Conservation (phyloP, 2,113 vertebrate species). For the Phrynocephalus versicolor region DNA sequence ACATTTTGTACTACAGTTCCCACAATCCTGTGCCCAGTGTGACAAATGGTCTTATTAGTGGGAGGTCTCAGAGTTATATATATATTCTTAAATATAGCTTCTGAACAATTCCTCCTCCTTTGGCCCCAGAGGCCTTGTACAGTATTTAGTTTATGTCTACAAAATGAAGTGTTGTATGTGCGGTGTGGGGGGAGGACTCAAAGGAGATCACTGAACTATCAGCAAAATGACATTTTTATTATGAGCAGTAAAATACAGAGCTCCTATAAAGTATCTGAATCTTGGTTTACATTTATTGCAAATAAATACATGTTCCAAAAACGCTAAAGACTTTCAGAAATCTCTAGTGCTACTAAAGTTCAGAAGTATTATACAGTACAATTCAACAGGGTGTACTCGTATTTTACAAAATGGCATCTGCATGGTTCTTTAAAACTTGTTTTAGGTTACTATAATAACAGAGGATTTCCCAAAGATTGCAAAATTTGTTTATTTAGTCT, state of each 20-base stretch:
- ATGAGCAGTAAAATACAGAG: constrained; percentile 49
- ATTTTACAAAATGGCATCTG: background rate
- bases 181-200: background rate
- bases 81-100: background rate
- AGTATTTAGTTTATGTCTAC: too few species aligned
- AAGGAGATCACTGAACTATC: constrained; percentile 46
- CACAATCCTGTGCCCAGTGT: too few species aligned
- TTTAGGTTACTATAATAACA: background rate
- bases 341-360: background rate
- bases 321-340: constrained; percentile 26
- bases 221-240: constrained; percentile 33
- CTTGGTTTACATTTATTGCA: background rate
- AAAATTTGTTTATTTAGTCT: background rate
- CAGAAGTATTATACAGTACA: background rate
- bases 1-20: too few species aligned
- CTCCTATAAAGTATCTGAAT: constrained; percentile 34
- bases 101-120: background rate
- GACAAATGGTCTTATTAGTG: too few species aligned
- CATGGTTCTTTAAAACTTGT: background rate
- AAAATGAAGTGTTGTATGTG: too few species aligned
- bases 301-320: background rate
- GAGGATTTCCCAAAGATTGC: background rate
- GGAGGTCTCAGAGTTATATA: too few species aligned
- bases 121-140: background rate
- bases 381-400: background rate